Base-by-base conservation (phyloP, 2,888 invertebrate genomes). In the Xestia c-nigrum region DNA sequence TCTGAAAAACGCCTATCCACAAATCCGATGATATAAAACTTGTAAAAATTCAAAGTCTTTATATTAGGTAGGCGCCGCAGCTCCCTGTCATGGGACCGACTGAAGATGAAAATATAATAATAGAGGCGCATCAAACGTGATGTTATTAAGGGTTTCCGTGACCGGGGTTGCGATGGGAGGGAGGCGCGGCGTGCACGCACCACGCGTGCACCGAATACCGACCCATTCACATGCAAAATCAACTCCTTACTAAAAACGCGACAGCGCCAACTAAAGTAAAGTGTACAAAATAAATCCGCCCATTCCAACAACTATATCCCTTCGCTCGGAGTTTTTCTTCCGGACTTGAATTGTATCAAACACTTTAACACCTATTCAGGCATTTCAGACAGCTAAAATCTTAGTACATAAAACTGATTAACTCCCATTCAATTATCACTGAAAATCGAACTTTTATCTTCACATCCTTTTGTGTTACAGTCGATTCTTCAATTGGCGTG, bases 101-200 rank as follows among this genome's bases (percentile, higher is more conserved):
- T 92, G 95, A 92, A 95, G 95, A 96, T 95, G 95, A 96, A 95
- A 96, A 96, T 96, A 96, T 96, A 96, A 96, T 96, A 96, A 96
- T 96, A 95, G 96, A 96, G 96, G 95, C 94, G 94, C 95, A 97
- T 97, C 96, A 96, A 96, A 97, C 97, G 97, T 96, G 97, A 96
- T 94, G 96, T 97, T 96, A 96, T 96, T 96, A 96, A 94, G 93
- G 93, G 92, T 90, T 92, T 94, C 93, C 96, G 97, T 96, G 96
- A 95, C 95, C 92, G 90, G 96, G 85, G 91, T 95, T 83, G 89
- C 87, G 93, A 95, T 92, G 90, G 73, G 66, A 72, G 78, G 80
- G 72, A 79, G 68, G 66, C 85, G 65, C 91, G 90, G 91, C 92
- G 93, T 93, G 93, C 94, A 94, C 95, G 95, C 95, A 94, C 90